A percentile compares a stretch with the other conserved stretches of the same genome.
Evolutionary conservation across 2,888 invertebrate species (phyloP).

Genomic region (Chirona hameri): DNA sequence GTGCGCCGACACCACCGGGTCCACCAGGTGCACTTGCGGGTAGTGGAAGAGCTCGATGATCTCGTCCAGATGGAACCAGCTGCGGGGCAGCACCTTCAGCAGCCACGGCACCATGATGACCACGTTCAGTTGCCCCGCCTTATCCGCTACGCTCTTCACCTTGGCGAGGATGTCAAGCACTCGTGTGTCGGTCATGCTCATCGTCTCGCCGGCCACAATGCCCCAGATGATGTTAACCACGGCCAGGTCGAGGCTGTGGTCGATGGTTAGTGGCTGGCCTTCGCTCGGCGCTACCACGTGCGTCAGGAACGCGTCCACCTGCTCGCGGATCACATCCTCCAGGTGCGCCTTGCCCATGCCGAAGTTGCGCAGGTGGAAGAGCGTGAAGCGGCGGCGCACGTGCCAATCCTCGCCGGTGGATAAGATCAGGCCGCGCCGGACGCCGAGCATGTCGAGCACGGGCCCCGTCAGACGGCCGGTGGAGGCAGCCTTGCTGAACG

Average conservation of each 20-base stretch:
- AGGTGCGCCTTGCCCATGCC: slow-evolving; percentile 26
- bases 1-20: not conserved
- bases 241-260: slow-evolving; percentile 5
- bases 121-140: no score
- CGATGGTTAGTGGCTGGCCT: not conserved
- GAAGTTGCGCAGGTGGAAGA: slow-evolving; percentile 28
- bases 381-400: slow-evolving; percentile 13
- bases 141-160: not conserved
- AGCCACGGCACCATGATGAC: not conserved
- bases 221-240: slow-evolving; percentile 32
- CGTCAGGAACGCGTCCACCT: slow-evolving; percentile 22
- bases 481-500: slow-evolving; percentile 31
- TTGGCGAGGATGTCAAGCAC: not conserved
- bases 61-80: not conserved
- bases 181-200: not conserved
- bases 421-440: slow-evolving; percentile 23
- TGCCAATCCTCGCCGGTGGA: slow-evolving; percentile 31
- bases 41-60: not conserved
- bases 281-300: not conserved
- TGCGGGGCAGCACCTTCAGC: not conserved
- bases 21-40: not conserved
- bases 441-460: slow-evolving; percentile 8
- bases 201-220: slow-evolving; percentile 4
- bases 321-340: slow-evolving; percentile 24
- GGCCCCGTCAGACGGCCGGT: not conserved